Evolutionary conservation across 2,113 vertebrate species (phyloP).

Genomic region (Lonchura striata): DNA sequence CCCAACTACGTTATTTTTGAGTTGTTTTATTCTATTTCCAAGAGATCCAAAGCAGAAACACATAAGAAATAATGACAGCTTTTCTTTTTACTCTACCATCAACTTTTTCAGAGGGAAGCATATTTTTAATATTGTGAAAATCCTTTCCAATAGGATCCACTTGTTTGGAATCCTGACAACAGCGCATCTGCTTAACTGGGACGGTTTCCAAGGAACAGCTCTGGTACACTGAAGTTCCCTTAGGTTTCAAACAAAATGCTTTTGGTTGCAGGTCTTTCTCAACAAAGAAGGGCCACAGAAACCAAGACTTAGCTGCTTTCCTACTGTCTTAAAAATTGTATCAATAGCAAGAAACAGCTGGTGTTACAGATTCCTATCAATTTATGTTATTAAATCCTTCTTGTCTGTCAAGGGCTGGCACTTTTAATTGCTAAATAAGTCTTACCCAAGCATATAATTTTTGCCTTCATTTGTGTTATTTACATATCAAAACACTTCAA

Average conservation of each 20-base stretch:
- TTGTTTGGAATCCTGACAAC: constrained; percentile 48
- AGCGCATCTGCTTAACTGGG: constrained; percentile 39
- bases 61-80: constrained; percentile 28
- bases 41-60: constrained; percentile 22
- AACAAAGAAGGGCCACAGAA: background rate
- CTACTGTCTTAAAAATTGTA: background rate
- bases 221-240: background rate
- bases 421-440: background rate
- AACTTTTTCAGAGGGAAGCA: constrained; percentile 28
- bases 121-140: constrained; percentile 44
- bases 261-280: background rate
- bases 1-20: background rate
- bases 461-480: background rate
- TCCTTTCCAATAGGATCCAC: constrained; percentile 18
- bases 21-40: constrained; percentile 14
- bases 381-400: background rate
- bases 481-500: background rate
- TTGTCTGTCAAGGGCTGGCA: background rate
- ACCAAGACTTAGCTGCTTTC: background rate
- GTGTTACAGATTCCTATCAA: background rate
- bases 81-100: constrained; percentile 55
- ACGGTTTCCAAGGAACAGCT: background rate
- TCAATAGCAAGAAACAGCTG: background rate
- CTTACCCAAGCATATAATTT: background rate
- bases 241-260: background rate